These are phyloP conservation scores for Caranx melampygus DNA, from an alignment of 2,113 vertebrate genomes.

Conservation along the genomic window DNA sequence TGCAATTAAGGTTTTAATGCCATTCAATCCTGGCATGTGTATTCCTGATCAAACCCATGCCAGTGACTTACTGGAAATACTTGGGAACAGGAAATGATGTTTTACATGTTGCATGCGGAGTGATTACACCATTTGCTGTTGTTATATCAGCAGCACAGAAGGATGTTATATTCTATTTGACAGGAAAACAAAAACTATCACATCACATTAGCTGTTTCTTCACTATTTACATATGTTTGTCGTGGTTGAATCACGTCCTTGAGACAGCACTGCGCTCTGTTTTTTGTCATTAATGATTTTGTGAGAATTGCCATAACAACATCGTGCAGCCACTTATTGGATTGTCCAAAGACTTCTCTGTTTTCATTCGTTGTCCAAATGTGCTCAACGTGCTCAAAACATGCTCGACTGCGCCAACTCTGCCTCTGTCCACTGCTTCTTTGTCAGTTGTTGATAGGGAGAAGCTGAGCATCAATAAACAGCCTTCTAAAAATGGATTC, in stretches of 20 bases:
- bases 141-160: slow-evolving; percentile 1
- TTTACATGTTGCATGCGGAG: slow-evolving; percentile 16
- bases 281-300: background rate
- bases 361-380: background rate
- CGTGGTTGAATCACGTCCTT: background rate
- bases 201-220: background rate
- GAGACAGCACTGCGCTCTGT: background rate
- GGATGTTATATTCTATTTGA: background rate
- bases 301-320: background rate
- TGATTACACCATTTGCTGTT: slow-evolving; percentile 33
- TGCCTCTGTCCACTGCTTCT: background rate
- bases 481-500: slow-evolving; percentile 15
- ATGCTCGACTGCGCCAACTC: background rate
- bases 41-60: slow-evolving; percentile 23
- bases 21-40: slow-evolving; percentile 11
- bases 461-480: slow-evolving; percentile 46
- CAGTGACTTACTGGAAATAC: slow-evolving; percentile 43
- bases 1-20: slow-evolving; percentile 18
- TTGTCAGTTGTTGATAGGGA: slow-evolving; percentile 15
- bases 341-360: background rate
- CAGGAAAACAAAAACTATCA: background rate
- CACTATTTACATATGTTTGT: background rate
- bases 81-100: slow-evolving; percentile 25
- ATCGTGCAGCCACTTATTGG: background rate
- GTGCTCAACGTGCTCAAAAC: background rate